Evolutionary conservation across 2,888 invertebrate species (phyloP), one percentile per base, ranked within the genome.

Genomic region (Ischnus inquisitorius): DNA sequence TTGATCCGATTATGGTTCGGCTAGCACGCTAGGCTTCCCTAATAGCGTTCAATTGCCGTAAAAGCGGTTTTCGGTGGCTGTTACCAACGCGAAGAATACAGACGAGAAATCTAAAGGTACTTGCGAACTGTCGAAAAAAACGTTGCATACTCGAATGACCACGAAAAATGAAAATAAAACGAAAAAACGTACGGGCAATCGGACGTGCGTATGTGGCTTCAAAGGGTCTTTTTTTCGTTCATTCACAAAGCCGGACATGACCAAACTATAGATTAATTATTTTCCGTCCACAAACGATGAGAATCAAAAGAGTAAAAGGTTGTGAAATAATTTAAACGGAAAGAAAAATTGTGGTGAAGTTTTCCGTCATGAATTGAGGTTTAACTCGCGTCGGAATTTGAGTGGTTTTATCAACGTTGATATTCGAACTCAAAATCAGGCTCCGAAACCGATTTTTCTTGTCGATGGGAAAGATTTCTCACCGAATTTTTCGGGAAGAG

Each of bases 31-130:
- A 86, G 86, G 83, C 86, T 88, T 88, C 87, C 89, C 89, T 90
- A 90, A 92, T 91, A 91, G 91, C 88, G 87, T 90, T 92, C 92
- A 92, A 92, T 92, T 92, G 92, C 90, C 91, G 90, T 92, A 90
- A 92, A 92, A 92, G 92, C 90, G 89, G 88, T 89, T 89, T 89
- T 80, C 64, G 80, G 80, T 51, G 80, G 67, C 60, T 39, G 54
- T 79, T 69, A 34, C 34, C 76, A 46, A 41, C 57, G 71, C 71
- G 79, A 51, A 48, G n/a, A 82, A 74, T 46, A 69, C 46, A 16
- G 76, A 34, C 0, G 64, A 65, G 60, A 74, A 57, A 68, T 65
- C 25, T 16, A 60, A 71, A 62, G 64, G 57, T 60, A 82, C 65
- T 34, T 79, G 79, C 72, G 76, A 67, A 79, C 54, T 74, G 74